A percentile compares a stretch with the other conserved stretches of the same genome.
Conservation (phyloP, 2,797 vertebrate species). For the Triplophysa bombifrons region DNA sequence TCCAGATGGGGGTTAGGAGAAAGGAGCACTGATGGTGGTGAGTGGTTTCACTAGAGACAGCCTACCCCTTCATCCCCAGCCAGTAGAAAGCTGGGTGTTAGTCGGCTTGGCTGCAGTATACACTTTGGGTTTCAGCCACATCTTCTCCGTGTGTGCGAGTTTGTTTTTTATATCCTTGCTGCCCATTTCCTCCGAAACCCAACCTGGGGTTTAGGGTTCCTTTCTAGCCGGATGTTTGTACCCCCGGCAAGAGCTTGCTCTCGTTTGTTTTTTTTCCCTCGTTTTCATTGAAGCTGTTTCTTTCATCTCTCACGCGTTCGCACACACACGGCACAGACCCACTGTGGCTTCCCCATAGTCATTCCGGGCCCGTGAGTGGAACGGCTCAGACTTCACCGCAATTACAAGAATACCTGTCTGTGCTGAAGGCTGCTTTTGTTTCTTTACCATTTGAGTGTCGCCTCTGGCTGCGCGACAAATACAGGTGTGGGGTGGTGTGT, state of each 20-base stretch:
- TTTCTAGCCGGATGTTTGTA: conserved; percentile 72
- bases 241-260: conserved; percentile 18
- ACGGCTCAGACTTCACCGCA: neutral
- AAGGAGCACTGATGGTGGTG: conserved; percentile 71
- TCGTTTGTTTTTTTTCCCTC: conserved; percentile 34
- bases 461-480: conserved; percentile 20
- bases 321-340: conserved; percentile 25
- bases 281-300: conserved; percentile 48
- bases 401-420: conserved; percentile 27
- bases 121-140: conserved; percentile 68
- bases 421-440: conserved; percentile 13
- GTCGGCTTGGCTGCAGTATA: conserved; percentile 58
- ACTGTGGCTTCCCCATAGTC: conserved; percentile 35
- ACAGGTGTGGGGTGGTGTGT: neutral
- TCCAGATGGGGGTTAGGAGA: conserved; percentile 63
- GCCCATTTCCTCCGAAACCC: conserved; percentile 81
- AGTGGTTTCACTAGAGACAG: conserved; percentile 78
- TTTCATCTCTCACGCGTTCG: conserved; percentile 43
- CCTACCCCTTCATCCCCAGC: conserved; percentile 68
- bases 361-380: conserved; percentile 27
- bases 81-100: conserved; percentile 65
- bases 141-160: conserved; percentile 35
- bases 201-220: conserved; percentile 83
- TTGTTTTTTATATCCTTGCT: conserved; percentile 71
- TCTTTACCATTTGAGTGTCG: conserved; percentile 6